Percentiles rank a stretch among this genome's conserved stretches.
Evolutionary conservation across 2,888 invertebrate species (phyloP).

Genomic region (Leucophora obtusa): DNA sequence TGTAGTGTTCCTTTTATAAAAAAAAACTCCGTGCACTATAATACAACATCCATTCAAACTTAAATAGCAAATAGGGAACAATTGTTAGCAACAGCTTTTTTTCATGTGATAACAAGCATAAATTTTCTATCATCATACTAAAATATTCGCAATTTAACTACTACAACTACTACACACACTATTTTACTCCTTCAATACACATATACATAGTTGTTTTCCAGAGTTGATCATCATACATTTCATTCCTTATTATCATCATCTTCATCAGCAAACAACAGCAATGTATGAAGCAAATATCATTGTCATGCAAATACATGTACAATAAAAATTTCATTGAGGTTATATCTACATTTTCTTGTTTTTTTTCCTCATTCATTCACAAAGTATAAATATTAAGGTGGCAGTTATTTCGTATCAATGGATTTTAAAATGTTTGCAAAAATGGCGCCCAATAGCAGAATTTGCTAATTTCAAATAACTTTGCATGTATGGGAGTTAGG

Average conservation of each 20-base stretch:
- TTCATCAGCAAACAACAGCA: conserved; percentile 44
- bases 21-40: not conserved
- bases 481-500: too few species aligned
- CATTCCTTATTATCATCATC: conserved; percentile 50
- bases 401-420: too few species aligned
- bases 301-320: conserved; percentile 57
- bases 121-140: conserved; percentile 45
- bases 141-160: conserved; percentile 31
- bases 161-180: not conserved
- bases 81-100: conserved; percentile 52
- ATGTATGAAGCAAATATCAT: conserved; percentile 56
- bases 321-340: conserved; percentile 61
- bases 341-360: conserved; percentile 9
- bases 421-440: too few species aligned
- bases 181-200: not conserved
- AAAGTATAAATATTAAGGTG: not conserved
- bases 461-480: too few species aligned
- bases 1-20: not conserved
- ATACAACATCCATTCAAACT: not conserved
- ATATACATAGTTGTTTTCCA: conserved; percentile 8
- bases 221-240: conserved; percentile 10
- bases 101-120: conserved; percentile 62
- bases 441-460: too few species aligned
- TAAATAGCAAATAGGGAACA: conserved; percentile 53
- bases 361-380: not conserved